Conservation (phyloP, 2,113 vertebrate species). For the Elanoides forficatus region DNA sequence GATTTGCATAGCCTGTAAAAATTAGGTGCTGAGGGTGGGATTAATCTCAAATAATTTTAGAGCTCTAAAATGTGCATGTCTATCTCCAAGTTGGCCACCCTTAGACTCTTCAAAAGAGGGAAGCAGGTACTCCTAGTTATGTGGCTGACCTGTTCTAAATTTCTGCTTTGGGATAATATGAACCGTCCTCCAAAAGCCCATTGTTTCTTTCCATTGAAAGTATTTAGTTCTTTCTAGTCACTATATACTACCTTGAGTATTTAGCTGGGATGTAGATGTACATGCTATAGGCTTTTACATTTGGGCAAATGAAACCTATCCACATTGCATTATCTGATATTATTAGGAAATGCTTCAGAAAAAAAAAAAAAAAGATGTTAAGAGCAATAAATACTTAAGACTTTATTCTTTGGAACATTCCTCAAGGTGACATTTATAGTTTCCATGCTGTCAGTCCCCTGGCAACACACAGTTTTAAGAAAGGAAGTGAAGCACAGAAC, state of each 20-base stretch:
- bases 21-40: neutral
- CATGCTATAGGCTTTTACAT: neutral
- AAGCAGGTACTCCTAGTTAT: neutral
- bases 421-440: neutral
- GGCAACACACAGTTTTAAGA: neutral
- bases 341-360: neutral
- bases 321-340: neutral
- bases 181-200: neutral
- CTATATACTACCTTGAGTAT: neutral
- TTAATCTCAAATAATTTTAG: neutral
- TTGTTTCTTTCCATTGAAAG: neutral
- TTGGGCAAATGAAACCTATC: neutral
- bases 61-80: neutral
- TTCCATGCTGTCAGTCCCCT: neutral
- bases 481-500: neutral
- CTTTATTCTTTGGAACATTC: neutral
- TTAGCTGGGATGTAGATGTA: neutral
- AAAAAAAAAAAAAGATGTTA: rapidly evolving
- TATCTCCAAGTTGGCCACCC: neutral
- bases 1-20: neutral
- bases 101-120: neutral
- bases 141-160: neutral
- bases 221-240: neutral
- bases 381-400: neutral
- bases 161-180: neutral